Conservation (phyloP, 30 jellyfish, hydroid and myxozoan genomes). For the Aurelia sp. region DNA sequence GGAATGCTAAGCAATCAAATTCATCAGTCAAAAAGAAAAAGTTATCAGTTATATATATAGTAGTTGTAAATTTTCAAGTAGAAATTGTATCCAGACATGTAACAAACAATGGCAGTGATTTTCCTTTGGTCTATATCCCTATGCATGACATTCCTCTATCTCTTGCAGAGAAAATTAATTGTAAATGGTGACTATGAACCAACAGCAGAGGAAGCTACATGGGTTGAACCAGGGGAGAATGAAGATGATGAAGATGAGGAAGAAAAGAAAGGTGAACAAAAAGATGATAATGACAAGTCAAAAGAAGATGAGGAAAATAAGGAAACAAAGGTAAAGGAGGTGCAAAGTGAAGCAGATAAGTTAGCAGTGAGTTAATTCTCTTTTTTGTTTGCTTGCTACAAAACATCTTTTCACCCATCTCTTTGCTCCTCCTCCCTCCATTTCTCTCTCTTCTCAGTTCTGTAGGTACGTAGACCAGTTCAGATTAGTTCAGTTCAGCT, state of each 20-base stretch:
- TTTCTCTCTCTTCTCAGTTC: background rate
- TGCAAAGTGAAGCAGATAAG: constrained; percentile 53
- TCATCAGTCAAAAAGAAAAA: too few relatives aligned
- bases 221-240: constrained; percentile 94
- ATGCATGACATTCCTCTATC: too few relatives aligned
- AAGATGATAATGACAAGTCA: constrained; percentile 32
- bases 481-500: too few relatives aligned
- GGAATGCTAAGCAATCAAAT: too few relatives aligned
- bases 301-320: constrained; percentile 24
- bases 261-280: constrained; percentile 22
- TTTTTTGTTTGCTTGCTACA: too few relatives aligned
- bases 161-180: constrained; percentile 64
- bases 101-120: too few relatives aligned
- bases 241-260: constrained; percentile 73
- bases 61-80: too few relatives aligned
- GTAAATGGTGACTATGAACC: constrained; percentile 85
- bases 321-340: constrained; percentile 63
- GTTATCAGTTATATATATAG: too few relatives aligned
- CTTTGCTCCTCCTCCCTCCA: background rate
- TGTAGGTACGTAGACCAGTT: background rate
- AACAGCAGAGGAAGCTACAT: constrained; percentile 86
- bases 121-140: too few relatives aligned
- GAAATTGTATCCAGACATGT: too few relatives aligned
- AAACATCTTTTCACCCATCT: too few relatives aligned
- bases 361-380: constrained; percentile 33